A percentile compares a stretch with the other conserved stretches of the same genome.
These are phyloP conservation scores for Apteryx owenii DNA, from an alignment of 2,113 vertebrate genomes.

Conservation along the genomic window DNA sequence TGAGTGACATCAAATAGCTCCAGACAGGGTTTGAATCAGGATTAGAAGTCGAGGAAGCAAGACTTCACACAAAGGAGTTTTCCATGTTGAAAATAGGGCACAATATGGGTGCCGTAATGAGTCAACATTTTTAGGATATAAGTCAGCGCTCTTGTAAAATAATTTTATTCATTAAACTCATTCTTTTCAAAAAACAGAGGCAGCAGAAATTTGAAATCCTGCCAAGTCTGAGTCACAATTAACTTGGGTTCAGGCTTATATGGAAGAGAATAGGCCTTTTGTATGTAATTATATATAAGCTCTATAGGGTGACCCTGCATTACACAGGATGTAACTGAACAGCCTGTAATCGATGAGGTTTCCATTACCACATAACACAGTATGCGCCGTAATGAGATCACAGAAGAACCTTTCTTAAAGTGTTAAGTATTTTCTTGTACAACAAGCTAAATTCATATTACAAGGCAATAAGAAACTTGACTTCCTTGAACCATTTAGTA, in stretches of 20 bases:
- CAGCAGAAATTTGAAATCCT: conserved; percentile 33
- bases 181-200: not conserved
- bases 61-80: not conserved
- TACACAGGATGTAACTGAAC: conserved; percentile 41
- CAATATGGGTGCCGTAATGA: not conserved
- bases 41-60: not conserved
- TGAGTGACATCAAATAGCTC: not conserved
- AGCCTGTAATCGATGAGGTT: conserved; percentile 54
- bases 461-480: not conserved
- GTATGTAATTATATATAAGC: not conserved
- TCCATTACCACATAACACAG: conserved; percentile 41
- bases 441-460: not conserved
- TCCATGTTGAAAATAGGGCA: not conserved
- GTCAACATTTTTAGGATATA: conserved; percentile 41
- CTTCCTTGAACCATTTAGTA: not conserved
- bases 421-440: conserved; percentile 6
- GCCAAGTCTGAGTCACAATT: conserved; percentile 61
- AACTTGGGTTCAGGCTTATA: conserved; percentile 25
- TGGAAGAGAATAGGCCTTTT: conserved; percentile 51
- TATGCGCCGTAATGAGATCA: conserved; percentile 30
- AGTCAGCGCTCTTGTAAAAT: conserved; percentile 30
- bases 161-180: conserved; percentile 30
- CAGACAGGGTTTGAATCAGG: not conserved
- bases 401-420: not conserved
- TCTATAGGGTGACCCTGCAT: conserved; percentile 47